Evolutionary conservation across 2,113 vertebrate species (phyloP).

Genomic region (Pungitius pungitius): DNA sequence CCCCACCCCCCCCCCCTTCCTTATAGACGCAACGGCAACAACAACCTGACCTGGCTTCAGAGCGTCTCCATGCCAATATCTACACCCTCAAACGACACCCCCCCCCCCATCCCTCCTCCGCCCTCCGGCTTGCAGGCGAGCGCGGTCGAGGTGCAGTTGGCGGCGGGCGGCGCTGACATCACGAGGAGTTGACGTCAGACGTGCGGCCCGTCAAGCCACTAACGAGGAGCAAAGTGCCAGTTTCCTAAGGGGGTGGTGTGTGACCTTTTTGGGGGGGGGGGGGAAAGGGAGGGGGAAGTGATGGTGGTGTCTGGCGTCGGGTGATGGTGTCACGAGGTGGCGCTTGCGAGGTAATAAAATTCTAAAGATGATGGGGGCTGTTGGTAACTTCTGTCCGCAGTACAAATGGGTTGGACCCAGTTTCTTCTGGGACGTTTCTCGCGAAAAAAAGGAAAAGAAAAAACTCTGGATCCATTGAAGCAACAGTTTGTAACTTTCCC

Average conservation of each 20-base stretch:
- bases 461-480: background rate
- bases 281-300: background rate
- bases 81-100: background rate
- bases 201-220: constrained; percentile 29
- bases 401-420: background rate
- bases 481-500: background rate
- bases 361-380: constrained; percentile 4
- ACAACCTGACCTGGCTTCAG: constrained; percentile 5
- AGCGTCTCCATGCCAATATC: constrained; percentile 19
- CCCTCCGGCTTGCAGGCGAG: background rate
- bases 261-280: background rate
- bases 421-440: background rate
- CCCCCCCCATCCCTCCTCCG: background rate
- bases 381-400: background rate
- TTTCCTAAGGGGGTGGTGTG: constrained; percentile 44
- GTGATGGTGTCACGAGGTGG: constrained; percentile 16
- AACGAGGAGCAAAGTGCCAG: constrained; percentile 65
- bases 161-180: constrained; percentile 30
- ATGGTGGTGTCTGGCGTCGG: constrained; percentile 13
- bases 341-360: constrained; percentile 18
- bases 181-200: constrained; percentile 44
- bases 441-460: background rate
- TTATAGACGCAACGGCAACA: constrained; percentile 2
- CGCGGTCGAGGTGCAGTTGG: background rate
- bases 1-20: too few species aligned